A percentile compares a stretch with the other conserved stretches of the same genome.
These are phyloP conservation scores for Typhlomys cinereus DNA, from an alignment of 2,113 vertebrate species.

Conservation along the genomic window DNA sequence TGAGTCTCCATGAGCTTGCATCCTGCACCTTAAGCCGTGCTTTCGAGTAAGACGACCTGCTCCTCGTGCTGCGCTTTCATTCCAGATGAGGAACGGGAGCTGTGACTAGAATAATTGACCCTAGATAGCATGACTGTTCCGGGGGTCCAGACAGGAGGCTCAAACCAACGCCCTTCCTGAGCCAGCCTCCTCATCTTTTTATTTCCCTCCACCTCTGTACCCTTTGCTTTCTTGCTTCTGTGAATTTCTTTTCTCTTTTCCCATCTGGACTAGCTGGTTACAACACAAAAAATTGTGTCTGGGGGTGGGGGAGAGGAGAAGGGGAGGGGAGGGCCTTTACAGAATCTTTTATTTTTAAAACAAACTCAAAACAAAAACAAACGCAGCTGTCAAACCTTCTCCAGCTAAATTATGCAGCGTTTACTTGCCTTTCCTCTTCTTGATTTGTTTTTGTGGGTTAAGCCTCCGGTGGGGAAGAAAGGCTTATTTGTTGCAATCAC, in stretches of 20 bases:
- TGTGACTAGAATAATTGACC: neutral
- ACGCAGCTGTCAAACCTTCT: neutral
- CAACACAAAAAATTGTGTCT: neutral
- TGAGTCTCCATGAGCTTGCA: neutral
- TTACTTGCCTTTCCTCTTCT: slow-evolving; percentile 42
- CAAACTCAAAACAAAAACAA: slow-evolving; percentile 16
- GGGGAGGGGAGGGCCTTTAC: too few relatives aligned
- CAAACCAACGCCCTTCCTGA: neutral
- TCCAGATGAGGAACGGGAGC: neutral
- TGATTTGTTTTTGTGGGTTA: slow-evolving; percentile 67
- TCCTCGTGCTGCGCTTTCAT: neutral
- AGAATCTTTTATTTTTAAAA: slow-evolving; percentile 32
- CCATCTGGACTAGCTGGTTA: neutral
- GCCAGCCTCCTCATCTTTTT: neutral
- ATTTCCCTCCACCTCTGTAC: neutral
- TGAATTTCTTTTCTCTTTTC: neutral
- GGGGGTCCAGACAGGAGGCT: too few relatives aligned
- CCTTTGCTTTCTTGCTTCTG: neutral
- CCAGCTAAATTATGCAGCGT: neutral
- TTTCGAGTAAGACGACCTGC: slow-evolving; percentile 5
- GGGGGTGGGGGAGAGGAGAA: too few relatives aligned
- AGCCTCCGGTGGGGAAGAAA: slow-evolving; percentile 11
- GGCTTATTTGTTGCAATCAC: slow-evolving; percentile 55
- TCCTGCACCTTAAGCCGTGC: neutral
- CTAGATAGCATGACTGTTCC: neutral